phyloP scores from a whole-genome alignment of 2,113 vertebrate genomes.

The Lamprotornis superbus region DNA sequence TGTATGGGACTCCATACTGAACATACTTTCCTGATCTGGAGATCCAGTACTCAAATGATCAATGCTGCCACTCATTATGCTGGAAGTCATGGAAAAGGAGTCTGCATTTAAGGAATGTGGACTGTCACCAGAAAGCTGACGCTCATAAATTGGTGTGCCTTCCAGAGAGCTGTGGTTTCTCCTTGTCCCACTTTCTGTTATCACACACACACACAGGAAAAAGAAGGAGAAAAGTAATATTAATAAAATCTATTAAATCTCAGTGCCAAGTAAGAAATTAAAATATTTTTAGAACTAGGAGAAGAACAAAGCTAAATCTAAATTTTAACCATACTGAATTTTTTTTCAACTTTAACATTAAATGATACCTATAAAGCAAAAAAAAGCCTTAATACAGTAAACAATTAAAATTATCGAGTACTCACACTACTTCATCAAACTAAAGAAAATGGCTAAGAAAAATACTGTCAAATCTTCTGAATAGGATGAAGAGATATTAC shows the following conservation, averaged over 20 bases:
- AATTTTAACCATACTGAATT: background rate
- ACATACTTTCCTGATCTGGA: conserved; percentile 69
- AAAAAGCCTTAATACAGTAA: background rate
- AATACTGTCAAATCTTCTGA: background rate
- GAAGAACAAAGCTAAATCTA: background rate
- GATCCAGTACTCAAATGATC: conserved; percentile 76
- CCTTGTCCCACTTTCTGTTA: conserved; percentile 58
- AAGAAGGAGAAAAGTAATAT: background rate
- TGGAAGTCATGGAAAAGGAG: conserved; percentile 73
- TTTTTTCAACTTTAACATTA: background rate
- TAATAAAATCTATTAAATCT: background rate
- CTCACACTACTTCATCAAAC: background rate
- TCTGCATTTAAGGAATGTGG: conserved; percentile 78
- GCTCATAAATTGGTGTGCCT: conserved; percentile 69
- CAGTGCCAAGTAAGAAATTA: background rate
- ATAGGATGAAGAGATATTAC: background rate
- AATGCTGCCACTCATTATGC: conserved; percentile 73
- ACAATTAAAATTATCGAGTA: background rate
- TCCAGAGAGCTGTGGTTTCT: conserved; percentile 66
- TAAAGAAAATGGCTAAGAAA: background rate
- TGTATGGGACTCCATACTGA: conserved; percentile 37
- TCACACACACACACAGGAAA: background rate
- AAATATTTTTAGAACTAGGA: background rate
- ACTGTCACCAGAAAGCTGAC: conserved; percentile 69
- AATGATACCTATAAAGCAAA: background rate